Conservation (phyloP, 92 coral and sea anemone genomes). For the Meandrina meandrites region DNA sequence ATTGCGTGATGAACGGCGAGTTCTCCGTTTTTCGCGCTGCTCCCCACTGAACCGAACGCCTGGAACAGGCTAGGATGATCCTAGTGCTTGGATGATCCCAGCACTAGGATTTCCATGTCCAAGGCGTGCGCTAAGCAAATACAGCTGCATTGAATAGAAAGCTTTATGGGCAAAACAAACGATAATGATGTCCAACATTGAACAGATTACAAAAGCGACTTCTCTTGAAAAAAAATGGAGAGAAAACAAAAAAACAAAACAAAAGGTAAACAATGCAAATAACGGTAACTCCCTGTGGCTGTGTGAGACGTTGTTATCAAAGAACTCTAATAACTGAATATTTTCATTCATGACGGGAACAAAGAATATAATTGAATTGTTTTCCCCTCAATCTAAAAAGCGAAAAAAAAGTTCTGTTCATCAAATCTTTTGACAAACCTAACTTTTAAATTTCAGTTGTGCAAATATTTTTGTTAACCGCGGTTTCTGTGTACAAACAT, state of each 20-base stretch:
- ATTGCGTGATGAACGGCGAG: too few relatives aligned
- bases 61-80: too few relatives aligned
- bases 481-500: conserved; percentile 26
- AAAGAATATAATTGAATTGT: background rate
- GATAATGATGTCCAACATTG: background rate
- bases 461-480: conserved; percentile 30
- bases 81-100: too few relatives aligned
- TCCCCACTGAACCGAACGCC: too few relatives aligned
- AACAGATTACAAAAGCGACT: background rate
- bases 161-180: background rate
- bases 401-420: background rate
- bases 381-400: background rate
- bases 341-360: too few relatives aligned
- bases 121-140: background rate
- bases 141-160: background rate
- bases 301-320: too few relatives aligned
- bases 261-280: background rate
- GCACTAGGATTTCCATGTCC: too few relatives aligned
- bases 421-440: background rate
- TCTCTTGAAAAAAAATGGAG: background rate
- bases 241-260: background rate
- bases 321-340: too few relatives aligned
- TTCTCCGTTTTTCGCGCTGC: too few relatives aligned
- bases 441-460: too few relatives aligned
- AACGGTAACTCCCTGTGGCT: too few relatives aligned